Percentiles rank a stretch among this genome's conserved stretches.
Conservation (phyloP, 2,888 invertebrate species). For the Camptogramma bilineatum region DNA sequence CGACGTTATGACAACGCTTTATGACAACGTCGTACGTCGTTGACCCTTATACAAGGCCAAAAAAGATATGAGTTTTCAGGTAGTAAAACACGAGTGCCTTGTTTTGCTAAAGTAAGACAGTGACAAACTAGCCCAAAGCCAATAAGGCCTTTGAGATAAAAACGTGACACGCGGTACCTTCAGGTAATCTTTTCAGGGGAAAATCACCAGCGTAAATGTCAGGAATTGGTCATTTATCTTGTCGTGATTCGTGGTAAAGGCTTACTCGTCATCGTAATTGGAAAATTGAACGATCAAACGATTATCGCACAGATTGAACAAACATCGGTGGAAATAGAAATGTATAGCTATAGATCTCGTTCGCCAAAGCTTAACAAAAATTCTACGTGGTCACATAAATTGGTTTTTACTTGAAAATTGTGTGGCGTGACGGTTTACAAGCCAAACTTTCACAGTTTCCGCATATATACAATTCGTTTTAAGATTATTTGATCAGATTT, state of each 20-base stretch:
- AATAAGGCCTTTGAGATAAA: slow-evolving; percentile 53
- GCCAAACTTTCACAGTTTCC: too few relatives aligned
- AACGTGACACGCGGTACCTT: slow-evolving; percentile 56
- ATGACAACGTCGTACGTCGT: too few relatives aligned
- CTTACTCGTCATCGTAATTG: slow-evolving; percentile 75
- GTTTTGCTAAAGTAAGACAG: slow-evolving; percentile 43
- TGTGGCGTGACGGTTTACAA: too few relatives aligned
- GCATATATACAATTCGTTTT: too few relatives aligned
- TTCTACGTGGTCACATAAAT: background rate
- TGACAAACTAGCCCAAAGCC: slow-evolving; percentile 54
- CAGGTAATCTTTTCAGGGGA: slow-evolving; percentile 74
- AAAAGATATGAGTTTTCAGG: background rate
- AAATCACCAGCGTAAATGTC: slow-evolving; percentile 74
- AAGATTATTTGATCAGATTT: too few relatives aligned
- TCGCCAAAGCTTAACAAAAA: background rate
- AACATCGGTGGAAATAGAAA: background rate
- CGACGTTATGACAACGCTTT: too few relatives aligned
- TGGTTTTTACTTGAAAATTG: background rate
- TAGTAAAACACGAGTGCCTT: background rate
- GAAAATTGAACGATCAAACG: slow-evolving; percentile 44
- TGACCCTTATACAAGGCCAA: background rate
- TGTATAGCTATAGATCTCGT: background rate
- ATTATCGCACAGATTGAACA: slow-evolving; percentile 3
- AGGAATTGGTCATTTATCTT: slow-evolving; percentile 75
- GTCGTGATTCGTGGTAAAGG: slow-evolving; percentile 74